A percentile compares a stretch with the other conserved stretches of the same genome.
Evolutionary conservation across 2,113 vertebrate genomes (phyloP).

Genomic region (Tricholaema leucomelas): DNA sequence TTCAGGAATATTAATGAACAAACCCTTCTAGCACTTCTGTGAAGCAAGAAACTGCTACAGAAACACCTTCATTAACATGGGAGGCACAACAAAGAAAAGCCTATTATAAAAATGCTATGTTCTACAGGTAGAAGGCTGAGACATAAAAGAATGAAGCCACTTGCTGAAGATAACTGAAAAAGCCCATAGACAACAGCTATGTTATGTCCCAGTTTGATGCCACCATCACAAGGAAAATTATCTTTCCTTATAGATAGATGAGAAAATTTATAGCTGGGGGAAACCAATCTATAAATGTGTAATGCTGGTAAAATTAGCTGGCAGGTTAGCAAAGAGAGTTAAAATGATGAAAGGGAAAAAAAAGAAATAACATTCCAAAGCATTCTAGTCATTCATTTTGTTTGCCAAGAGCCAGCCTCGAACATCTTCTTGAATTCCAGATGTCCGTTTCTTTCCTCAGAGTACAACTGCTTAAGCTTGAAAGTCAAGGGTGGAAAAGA

Average conservation of each 20-base stretch:
- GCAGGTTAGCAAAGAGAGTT: background rate
- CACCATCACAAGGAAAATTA: background rate
- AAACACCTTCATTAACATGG: conserved; percentile 21
- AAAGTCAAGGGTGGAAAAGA: background rate
- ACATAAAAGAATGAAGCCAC: background rate
- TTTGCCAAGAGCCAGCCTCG: background rate
- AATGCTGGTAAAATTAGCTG: background rate
- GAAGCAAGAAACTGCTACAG: conserved; percentile 11
- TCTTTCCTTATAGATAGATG: background rate
- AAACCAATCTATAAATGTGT: background rate
- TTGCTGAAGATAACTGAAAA: conserved; percentile 13
- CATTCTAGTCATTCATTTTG: background rate
- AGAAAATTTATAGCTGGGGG: background rate
- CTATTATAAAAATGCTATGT: background rate
- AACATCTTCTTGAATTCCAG: background rate
- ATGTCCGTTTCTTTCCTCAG: background rate
- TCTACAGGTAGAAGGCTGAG: background rate
- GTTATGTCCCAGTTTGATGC: background rate
- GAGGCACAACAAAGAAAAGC: conserved; percentile 29
- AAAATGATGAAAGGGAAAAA: background rate
- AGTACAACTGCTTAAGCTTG: background rate
- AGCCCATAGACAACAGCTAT: background rate
- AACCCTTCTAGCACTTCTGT: background rate
- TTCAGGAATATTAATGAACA: conserved; percentile 53
- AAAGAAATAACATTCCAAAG: no score